phyloP scores from a whole-genome alignment of 2,888 invertebrate genomes.

The Athalia cordata region DNA sequence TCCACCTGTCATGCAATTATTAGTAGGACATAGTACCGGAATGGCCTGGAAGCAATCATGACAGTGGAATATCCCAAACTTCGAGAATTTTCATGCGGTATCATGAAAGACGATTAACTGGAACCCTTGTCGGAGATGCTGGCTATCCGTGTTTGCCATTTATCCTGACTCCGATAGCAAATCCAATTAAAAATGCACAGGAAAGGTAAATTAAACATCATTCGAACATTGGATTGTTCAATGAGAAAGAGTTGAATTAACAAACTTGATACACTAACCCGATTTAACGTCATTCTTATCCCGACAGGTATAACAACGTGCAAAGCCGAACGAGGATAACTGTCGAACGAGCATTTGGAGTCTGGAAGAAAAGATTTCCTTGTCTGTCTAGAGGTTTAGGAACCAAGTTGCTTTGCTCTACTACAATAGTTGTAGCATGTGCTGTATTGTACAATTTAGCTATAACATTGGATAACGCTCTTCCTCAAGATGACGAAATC shows the following conservation, averaged over 20 bases:
- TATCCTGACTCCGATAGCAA: constrained; percentile 49
- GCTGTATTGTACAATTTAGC: too few species aligned
- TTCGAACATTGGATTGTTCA: not conserved
- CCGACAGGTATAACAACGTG: too few species aligned
- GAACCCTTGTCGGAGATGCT: constrained; percentile 50
- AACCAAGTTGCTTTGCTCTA: too few species aligned
- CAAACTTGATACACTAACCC: too few species aligned
- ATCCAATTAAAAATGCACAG: constrained; percentile 49
- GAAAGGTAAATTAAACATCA: constrained; percentile 34
- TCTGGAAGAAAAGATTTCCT: too few species aligned
- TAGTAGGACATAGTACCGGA: constrained; percentile 51
- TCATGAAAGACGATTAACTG: constrained; percentile 43
- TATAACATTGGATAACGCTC: too few species aligned
- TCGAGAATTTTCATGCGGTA: constrained; percentile 48
- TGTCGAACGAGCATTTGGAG: too few species aligned
- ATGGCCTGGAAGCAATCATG: constrained; percentile 52
- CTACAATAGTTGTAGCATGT: too few species aligned
- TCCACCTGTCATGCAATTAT: constrained; percentile 49
- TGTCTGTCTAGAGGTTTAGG: too few species aligned
- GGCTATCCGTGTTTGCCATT: constrained; percentile 51
- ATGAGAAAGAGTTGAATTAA: not conserved
- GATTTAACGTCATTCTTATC: too few species aligned
- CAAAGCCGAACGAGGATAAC: too few species aligned
- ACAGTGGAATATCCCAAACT: constrained; percentile 53
- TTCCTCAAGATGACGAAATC: too few species aligned